Evolutionary conservation across 2,113 vertebrate species (phyloP), one percentile per base, ranked within the genome.

Genomic region (Actinemys pallida): DNA sequence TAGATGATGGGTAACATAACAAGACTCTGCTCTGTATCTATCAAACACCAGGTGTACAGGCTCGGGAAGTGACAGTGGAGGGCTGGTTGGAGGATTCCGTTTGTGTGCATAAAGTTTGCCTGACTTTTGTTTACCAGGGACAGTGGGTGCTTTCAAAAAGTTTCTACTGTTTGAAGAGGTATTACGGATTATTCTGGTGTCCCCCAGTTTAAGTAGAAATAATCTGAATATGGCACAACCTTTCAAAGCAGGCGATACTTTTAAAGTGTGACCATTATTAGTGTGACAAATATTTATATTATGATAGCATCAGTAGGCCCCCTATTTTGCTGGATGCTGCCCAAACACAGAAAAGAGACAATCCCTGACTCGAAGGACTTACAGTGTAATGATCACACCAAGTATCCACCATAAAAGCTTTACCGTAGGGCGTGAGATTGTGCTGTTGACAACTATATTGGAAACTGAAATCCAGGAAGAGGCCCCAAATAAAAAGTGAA

Each of bases 1-100:
- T 10, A 39, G 53, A 29, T 29, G 92, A 53, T 81, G 85, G 84
- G 89, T 86, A 82, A 87, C 56, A 52, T 56, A 35, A 86, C 35
- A 84, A 88, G 45, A 4, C 10, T 86, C 22, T 29, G 39, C 62
- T 93, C 79, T 90, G n/a, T 75, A 1, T 39, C 45, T 57, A 76
- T 82, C 92, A 82, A 95, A 91, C 90, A 91, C 82, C 93, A 88
- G 82, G 93, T 97, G 86, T 75, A 65, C 27, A 29, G 47, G 53
- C 10, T 8, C 85, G 90, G 85, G 25, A 84, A 93, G 49, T 19
- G 35, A 88, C 88, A 92, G 69, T 47, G 89, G 29, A 92, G 85
- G 87, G 62, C 62, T 81, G 72, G 52, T 79, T 81, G 54, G 24
- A 96, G 78, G 42, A 27, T 11, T 59, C 78, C 47, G 47, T 47